Base-by-base conservation (phyloP, 2,113 vertebrate species). In the Bubo bubo region DNA sequence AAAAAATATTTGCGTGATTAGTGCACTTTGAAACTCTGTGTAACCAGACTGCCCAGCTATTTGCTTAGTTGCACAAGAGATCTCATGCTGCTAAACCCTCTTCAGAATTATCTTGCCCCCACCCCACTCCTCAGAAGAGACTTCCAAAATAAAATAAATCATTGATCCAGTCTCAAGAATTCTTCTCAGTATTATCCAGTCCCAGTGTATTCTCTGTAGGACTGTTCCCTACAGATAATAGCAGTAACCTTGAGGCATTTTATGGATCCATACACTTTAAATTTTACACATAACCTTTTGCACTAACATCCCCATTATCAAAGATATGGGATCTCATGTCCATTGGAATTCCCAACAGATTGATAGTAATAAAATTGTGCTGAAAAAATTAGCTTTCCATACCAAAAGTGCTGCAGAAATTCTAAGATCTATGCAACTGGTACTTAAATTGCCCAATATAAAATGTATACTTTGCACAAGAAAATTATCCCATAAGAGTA, bases 71-170 rank as follows among this genome's bases (percentile, higher is more conserved):
- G 90, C 96, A 94, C 91, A 97, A 97, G 88, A 90, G 79, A 93
- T 37, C 75, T 74, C 92, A 80, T 47, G 59, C 94, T 93, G 88
- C 50, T 94, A 95, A 94, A 77, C 39, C 50, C 88, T 92, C 62
- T 72, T 81, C 79, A 77, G 75, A 92, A 86, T 93, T 93, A 92
- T 77, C 90, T 90, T 75, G 62, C 66, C 71, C 80, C 74, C 58
- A 81, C 80, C 34, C 77, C 24, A 55, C 43, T 79, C 71, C 82
- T 86, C 88, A 90, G 67, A 95, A 67, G 32, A 93, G 45, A 7
- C 58, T 94, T 90, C 67, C 81, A 96, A 95, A 97, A 90, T 93
- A 75, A 96, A 91, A 96, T 93, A 96, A 96, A 93, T 93, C 89
- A 95, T 56, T 84, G 86, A 95, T 87, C 59, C 67, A 71, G 28